phyloP scores from a whole-genome alignment of 2,888 invertebrate genomes.

The Aspidiotus destructor region DNA sequence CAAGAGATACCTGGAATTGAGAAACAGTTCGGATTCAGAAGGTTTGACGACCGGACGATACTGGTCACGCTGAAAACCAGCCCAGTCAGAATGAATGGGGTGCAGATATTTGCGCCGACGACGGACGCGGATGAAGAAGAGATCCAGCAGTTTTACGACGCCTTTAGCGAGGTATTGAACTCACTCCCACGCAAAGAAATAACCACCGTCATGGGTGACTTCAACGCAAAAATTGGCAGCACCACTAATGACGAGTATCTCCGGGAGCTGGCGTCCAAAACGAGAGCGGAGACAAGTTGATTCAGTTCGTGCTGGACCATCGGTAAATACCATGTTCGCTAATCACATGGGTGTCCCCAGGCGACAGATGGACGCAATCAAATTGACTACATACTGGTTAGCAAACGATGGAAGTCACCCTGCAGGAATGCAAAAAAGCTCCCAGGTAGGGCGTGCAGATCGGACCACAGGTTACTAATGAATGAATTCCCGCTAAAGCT shows the following conservation, averaged over 20 bases:
- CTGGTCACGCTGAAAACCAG: neutral
- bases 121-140: neutral
- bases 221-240: neutral
- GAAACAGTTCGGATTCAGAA: no score
- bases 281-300: no score
- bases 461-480: no score
- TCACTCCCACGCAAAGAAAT: neutral
- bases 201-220: neutral
- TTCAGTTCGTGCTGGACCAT: constrained; percentile 37
- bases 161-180: neutral
- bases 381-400: no score
- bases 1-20: no score
- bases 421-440: constrained; percentile 46
- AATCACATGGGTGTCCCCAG: no score
- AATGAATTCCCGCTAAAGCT: no score
- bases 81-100: neutral
- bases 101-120: neutral
- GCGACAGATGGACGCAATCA: no score
- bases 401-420: no score
- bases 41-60: neutral
- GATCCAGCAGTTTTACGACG: constrained; percentile 1
- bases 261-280: no score
- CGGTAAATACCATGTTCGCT: constrained; percentile 37
- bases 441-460: constrained; percentile 49
- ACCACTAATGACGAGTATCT: neutral